Conservation (phyloP, 2,797 vertebrate species). For the Ciconia nigra region DNA sequence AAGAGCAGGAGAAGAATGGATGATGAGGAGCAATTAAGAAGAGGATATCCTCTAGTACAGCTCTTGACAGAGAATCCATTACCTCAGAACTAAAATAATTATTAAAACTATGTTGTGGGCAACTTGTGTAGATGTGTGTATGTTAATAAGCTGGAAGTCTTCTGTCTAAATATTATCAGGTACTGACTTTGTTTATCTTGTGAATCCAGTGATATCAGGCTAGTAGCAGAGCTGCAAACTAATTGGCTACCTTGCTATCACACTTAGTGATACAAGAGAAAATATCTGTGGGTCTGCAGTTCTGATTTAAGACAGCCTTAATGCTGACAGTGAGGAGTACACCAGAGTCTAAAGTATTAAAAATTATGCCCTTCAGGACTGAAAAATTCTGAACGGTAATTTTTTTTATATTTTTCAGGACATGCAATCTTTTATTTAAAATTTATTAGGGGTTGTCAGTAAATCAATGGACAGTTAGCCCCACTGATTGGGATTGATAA, state of each 20-base stretch:
- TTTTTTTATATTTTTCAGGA: not conserved
- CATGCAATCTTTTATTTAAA: not conserved
- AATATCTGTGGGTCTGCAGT: not conserved
- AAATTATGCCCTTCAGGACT: not conserved
- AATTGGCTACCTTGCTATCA: not conserved
- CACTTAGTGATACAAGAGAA: not conserved
- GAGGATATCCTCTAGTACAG: not conserved
- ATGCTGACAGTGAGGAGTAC: not conserved
- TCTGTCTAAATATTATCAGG: not conserved
- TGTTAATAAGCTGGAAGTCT: not conserved
- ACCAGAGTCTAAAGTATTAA: not conserved
- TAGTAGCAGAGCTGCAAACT: not conserved
- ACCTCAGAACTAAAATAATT: not conserved
- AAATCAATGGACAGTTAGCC: conserved; percentile 26
- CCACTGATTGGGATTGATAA: conserved; percentile 23
- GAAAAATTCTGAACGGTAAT: not conserved
- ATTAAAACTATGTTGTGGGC: rapidly evolving
- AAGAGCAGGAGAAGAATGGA: not conserved
- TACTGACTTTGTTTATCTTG: not conserved
- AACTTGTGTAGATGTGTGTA: rapidly evolving
- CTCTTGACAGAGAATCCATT: not conserved
- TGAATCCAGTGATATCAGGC: not conserved
- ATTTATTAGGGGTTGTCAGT: not conserved
- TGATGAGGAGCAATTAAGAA: not conserved
- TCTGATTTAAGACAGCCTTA: not conserved